A percentile compares a stretch with the other conserved stretches of the same genome.
These are phyloP conservation scores for Anastrepha ludens DNA, from an alignment of 1,140 invertebrate genomes.

Conservation along the genomic window DNA sequence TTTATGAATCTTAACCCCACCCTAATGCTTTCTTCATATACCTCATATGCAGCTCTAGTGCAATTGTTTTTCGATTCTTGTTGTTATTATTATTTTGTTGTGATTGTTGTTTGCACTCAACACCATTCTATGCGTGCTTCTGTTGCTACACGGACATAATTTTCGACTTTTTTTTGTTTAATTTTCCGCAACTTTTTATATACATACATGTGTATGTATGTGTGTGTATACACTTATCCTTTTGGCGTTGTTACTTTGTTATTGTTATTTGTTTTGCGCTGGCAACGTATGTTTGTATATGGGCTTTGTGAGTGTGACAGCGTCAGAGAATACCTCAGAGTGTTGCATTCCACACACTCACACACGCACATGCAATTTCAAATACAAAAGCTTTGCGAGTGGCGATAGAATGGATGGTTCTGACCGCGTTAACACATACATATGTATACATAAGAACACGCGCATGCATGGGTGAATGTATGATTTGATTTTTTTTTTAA, in stretches of 20 bases:
- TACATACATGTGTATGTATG: not conserved
- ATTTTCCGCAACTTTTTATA: not conserved
- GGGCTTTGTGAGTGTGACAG: not conserved
- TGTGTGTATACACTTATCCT: not conserved
- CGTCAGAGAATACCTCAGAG: not conserved
- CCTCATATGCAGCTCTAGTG: constrained; percentile 3
- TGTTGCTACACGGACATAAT: not conserved
- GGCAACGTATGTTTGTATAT: not conserved
- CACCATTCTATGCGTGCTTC: constrained; percentile 5
- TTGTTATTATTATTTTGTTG: not conserved
- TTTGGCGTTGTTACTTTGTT: not conserved
- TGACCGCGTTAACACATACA: not conserved
- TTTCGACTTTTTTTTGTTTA: not conserved
- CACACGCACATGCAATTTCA: not conserved
- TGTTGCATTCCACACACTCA: not conserved
- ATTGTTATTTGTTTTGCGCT: not conserved
- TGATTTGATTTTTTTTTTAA: not conserved
- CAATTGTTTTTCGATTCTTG: not conserved
- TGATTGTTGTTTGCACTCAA: constrained; percentile 25
- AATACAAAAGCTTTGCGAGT: not conserved
- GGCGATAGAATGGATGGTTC: not conserved
- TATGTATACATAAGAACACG: not conserved
- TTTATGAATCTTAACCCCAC: not conserved
- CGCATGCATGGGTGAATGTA: not conserved
- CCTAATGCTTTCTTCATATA: not conserved